Conservation (phyloP, 2,888 invertebrate species). For the Hydriomena furcata region DNA sequence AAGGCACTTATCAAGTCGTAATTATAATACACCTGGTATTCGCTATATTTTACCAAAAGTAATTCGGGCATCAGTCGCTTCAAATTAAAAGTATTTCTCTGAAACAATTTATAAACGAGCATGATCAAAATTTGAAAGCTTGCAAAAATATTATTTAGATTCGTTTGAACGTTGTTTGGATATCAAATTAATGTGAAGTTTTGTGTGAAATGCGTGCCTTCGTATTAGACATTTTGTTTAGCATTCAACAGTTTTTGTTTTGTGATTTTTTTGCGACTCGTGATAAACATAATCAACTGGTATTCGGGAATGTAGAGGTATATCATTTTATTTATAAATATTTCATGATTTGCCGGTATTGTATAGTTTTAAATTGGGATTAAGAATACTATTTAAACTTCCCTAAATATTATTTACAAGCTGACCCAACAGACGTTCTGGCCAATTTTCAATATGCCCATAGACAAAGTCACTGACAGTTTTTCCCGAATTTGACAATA, state of each 20-base stretch:
- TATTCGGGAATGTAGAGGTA: slow-evolving; percentile 22
- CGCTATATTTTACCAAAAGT: not conserved
- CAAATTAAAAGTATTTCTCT: slow-evolving; percentile 4
- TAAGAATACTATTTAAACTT: too few relatives aligned
- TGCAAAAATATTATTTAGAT: not conserved
- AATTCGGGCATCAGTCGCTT: not conserved
- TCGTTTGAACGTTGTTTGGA: too few relatives aligned
- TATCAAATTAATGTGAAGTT: slow-evolving; percentile 4
- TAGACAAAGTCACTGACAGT: too few relatives aligned
- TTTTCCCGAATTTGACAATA: too few relatives aligned
- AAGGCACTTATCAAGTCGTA: slow-evolving; percentile 23
- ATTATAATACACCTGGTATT: slow-evolving; percentile 2
- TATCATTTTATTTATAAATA: not conserved
- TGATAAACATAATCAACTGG: slow-evolving; percentile 9
- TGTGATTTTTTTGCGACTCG: slow-evolving; percentile 17
- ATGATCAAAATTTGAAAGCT: too few relatives aligned
- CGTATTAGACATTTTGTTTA: slow-evolving; percentile 27
- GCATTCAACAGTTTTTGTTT: slow-evolving; percentile 33
- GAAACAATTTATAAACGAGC: too few relatives aligned
- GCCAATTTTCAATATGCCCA: too few relatives aligned
- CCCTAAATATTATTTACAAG: too few relatives aligned
- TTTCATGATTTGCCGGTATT: too few relatives aligned
- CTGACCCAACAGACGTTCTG: too few relatives aligned
- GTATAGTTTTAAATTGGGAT: too few relatives aligned
- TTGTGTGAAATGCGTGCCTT: slow-evolving; percentile 33